phyloP scores from a whole-genome alignment of 1,140 invertebrate genomes.

The Drosophila suzukii region DNA sequence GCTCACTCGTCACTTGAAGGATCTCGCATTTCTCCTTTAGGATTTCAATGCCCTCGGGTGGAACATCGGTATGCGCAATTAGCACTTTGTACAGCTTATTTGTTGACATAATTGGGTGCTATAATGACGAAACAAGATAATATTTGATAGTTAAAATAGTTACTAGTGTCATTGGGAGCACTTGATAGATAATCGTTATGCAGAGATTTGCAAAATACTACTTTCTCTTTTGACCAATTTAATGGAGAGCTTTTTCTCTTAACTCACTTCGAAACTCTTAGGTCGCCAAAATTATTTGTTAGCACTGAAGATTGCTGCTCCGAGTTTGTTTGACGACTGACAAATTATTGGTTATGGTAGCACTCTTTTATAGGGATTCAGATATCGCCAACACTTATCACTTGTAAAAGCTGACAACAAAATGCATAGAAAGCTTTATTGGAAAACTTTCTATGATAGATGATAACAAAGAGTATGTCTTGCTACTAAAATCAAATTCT shows the following conservation, averaged over 20 bases:
- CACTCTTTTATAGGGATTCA: slow-evolving; percentile 9
- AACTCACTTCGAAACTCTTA: background rate
- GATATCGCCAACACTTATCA: slow-evolving; percentile 16
- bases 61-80: slow-evolving; percentile 84
- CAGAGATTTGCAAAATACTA: background rate
- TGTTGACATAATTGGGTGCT: slow-evolving; percentile 42
- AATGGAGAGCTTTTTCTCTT: slow-evolving; percentile 1
- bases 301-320: too few species aligned
- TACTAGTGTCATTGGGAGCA: background rate
- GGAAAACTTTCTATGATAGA: background rate
- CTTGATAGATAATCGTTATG: background rate
- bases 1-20: slow-evolving; percentile 55
- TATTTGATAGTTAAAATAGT: background rate
- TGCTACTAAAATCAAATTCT: too few species aligned
- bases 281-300: background rate
- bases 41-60: slow-evolving; percentile 83
- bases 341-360: background rate
- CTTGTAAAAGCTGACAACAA: slow-evolving; percentile 1
- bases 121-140: background rate
- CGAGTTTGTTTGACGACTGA: slow-evolving; percentile 1
- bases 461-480: background rate
- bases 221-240: background rate
- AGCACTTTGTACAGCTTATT: slow-evolving; percentile 78
- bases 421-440: background rate
- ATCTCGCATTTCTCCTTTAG: slow-evolving; percentile 71